Evolutionary conservation across 2,888 invertebrate genomes (phyloP).

Genomic region (Disparrhopalites patrizii): DNA sequence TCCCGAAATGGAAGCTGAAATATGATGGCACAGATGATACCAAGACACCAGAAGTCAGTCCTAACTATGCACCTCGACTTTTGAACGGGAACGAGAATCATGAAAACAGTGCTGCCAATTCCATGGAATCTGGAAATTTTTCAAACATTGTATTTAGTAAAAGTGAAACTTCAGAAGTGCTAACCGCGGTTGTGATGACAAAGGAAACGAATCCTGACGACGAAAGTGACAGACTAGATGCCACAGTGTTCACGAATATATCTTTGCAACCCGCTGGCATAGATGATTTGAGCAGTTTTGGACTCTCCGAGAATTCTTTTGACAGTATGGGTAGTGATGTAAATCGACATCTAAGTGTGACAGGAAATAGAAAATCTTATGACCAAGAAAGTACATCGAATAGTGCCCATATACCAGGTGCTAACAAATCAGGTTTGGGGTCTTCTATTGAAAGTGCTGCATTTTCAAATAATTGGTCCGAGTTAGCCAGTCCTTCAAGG

Average conservation of each 20-base stretch:
- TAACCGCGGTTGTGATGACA: conserved; percentile 9
- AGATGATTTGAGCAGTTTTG: conserved; percentile 22
- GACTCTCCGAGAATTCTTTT: conserved; percentile 11
- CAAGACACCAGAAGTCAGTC: background rate
- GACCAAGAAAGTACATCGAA: background rate
- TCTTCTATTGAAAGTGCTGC: conserved; percentile 33
- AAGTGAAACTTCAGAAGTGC: background rate
- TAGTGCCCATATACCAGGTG: background rate
- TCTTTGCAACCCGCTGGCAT: conserved; percentile 17
- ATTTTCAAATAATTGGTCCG: conserved; percentile 33
- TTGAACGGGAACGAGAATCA: conserved; percentile 2
- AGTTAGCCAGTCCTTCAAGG: conserved; percentile 19
- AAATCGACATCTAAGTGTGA: background rate
- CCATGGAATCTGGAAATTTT: conserved; percentile 1
- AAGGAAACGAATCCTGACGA: background rate
- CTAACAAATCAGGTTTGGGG: background rate
- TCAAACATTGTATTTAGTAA: conserved; percentile 1
- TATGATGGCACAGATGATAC: conserved; percentile 45
- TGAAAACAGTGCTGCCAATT: background rate
- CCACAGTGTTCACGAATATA: conserved; percentile 29
- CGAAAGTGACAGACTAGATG: background rate
- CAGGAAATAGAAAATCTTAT: background rate
- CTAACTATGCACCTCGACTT: background rate
- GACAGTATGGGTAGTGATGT: conserved; percentile 19
- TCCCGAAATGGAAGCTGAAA: conserved; percentile 40